phyloP scores from a whole-genome alignment of 2,113 vertebrate genomes.

The Larimichthys polyactis region DNA sequence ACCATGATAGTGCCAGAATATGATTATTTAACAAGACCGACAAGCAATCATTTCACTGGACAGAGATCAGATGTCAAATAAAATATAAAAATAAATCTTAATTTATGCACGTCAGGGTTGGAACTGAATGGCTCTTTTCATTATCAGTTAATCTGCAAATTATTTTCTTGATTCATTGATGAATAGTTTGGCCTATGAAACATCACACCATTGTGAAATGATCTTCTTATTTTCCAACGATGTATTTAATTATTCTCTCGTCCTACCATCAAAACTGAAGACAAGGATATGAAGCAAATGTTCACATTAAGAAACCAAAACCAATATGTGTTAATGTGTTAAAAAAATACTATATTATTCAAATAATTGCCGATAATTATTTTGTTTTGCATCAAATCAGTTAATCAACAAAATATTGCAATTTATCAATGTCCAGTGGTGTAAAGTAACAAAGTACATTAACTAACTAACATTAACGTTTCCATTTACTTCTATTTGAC shows the following conservation, averaged over 20 bases:
- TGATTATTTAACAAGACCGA: slow-evolving; percentile 36
- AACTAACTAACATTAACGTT: too few species aligned
- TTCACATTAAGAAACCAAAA: neutral
- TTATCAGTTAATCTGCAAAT: neutral
- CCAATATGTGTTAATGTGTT: too few species aligned
- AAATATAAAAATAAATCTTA: neutral
- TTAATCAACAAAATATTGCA: too few species aligned
- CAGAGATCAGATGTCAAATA: neutral
- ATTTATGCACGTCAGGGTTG: too few species aligned
- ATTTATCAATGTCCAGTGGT: neutral
- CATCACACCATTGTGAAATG: neutral
- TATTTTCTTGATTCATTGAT: neutral
- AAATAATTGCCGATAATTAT: too few species aligned
- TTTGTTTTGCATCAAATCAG: too few species aligned
- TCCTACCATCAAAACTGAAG: neutral
- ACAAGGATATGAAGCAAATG: neutral
- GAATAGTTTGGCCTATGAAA: neutral
- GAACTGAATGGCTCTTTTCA: neutral
- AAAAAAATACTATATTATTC: too few species aligned
- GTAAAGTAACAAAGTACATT: neutral
- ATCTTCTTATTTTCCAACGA: neutral
- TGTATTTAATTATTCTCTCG: neutral
- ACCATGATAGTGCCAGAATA: neutral
- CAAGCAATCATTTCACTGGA: slow-evolving; percentile 9
- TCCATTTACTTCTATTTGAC: neutral